Conservation (phyloP, 2,797 vertebrate species). For the Pterois miles region DNA sequence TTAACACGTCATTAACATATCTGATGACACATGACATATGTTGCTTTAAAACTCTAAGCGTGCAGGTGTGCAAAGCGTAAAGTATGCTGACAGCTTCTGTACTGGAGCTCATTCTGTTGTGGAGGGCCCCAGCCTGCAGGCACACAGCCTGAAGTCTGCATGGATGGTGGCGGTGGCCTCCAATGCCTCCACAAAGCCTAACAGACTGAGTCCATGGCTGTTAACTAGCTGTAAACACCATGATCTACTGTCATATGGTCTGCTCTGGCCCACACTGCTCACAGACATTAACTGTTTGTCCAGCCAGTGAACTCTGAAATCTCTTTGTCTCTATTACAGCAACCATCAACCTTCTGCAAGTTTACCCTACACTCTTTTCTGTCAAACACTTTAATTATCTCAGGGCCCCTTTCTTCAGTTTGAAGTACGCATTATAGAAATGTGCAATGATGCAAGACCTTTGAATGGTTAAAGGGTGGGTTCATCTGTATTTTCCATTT, state of each 20-base stretch:
- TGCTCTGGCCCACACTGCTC: slow-evolving; percentile 15
- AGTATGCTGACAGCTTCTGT: background rate
- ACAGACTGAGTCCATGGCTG: slow-evolving; percentile 38
- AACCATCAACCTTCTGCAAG: background rate
- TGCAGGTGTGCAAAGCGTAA: slow-evolving; percentile 1
- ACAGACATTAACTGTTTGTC: slow-evolving; percentile 43
- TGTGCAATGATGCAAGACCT: too few species aligned
- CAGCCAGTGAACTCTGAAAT: slow-evolving; percentile 41
- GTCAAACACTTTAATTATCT: background rate
- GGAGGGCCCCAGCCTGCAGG: slow-evolving; percentile 6
- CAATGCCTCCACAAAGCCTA: slow-evolving; percentile 31
- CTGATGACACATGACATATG: slow-evolving; percentile 20
- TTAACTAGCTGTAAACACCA: slow-evolving; percentile 55
- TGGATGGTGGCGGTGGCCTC: slow-evolving; percentile 25
- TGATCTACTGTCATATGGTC: slow-evolving; percentile 43
- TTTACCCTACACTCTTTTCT: background rate
- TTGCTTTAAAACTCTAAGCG: background rate
- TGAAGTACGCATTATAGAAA: background rate
- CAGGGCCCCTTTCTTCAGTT: background rate
- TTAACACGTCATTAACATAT: slow-evolving; percentile 38
- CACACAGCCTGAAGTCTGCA: slow-evolving; percentile 38
- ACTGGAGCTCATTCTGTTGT: slow-evolving; percentile 19
- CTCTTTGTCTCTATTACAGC: slow-evolving; percentile 9
- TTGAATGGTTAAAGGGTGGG: too few species aligned
- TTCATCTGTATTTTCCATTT: too few species aligned